phyloP scores from a whole-genome alignment of 2,797 vertebrate species.

The Eremophila alpestris region DNA sequence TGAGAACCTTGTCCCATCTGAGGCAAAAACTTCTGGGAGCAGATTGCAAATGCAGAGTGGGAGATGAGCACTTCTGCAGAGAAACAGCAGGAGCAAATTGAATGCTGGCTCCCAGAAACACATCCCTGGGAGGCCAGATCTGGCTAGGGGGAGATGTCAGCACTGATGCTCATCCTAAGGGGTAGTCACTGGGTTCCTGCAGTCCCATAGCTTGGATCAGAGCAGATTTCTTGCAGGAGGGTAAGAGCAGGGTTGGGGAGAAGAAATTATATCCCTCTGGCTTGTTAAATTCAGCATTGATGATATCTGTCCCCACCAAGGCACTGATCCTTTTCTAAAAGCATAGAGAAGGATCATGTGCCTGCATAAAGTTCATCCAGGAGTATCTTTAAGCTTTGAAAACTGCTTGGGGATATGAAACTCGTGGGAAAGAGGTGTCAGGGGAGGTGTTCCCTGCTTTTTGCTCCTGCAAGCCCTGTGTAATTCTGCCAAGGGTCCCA shows the following conservation, averaged over 20 bases:
- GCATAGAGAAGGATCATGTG: background rate
- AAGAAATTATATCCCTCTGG: background rate
- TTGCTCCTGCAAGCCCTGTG: background rate
- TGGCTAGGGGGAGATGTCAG: rapidly evolving
- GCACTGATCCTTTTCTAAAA: background rate
- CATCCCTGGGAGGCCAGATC: background rate
- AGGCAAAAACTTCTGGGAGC: background rate
- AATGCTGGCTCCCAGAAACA: background rate
- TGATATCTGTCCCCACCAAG: background rate
- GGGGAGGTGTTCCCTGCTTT: background rate
- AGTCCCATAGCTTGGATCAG: background rate
- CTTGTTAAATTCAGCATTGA: background rate
- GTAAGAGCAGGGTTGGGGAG: background rate
- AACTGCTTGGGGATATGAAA: background rate
- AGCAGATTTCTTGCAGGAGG: background rate
- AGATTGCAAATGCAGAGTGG: rapidly evolving
- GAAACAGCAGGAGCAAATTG: background rate
- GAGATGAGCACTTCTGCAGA: background rate
- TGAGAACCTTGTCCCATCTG: background rate
- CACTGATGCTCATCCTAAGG: background rate
- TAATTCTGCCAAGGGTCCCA: background rate
- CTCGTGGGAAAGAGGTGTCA: background rate
- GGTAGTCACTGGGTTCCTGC: background rate
- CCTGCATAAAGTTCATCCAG: background rate
- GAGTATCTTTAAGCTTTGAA: background rate